phyloP scores from a whole-genome alignment of 2,888 invertebrate genomes.

The Limnephilus auricula region DNA sequence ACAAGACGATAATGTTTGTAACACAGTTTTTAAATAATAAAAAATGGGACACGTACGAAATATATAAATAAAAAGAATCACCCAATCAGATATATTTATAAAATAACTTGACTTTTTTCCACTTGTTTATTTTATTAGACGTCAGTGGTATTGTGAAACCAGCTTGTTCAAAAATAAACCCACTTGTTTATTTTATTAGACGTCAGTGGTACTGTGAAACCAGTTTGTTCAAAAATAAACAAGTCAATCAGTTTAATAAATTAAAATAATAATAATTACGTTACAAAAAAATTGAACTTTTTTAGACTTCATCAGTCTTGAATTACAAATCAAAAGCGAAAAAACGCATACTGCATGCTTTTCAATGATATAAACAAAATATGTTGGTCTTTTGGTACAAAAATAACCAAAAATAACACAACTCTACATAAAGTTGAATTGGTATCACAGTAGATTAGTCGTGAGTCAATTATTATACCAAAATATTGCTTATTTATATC shows the following conservation, averaged over 20 bases:
- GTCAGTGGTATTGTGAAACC: background rate
- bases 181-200: background rate
- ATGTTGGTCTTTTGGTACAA: background rate
- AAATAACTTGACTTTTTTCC: background rate
- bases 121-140: background rate
- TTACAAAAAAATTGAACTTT: too few species aligned
- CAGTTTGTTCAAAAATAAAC: background rate
- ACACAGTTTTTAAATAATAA: background rate
- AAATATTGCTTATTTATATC: background rate
- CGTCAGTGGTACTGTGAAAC: background rate
- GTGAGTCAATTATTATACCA: background rate
- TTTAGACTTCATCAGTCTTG: background rate
- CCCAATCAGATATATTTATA: too few species aligned
- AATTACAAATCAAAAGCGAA: background rate
- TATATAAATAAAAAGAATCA: too few species aligned
- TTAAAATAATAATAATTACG: background rate
- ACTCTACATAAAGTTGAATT: background rate
- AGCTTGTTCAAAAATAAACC: background rate
- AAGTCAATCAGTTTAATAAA: background rate
- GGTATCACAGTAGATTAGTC: background rate
- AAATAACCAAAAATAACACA: background rate
- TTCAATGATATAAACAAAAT: background rate
- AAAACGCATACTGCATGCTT: background rate
- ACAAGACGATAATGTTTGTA: background rate
- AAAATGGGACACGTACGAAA: background rate